phyloP scores from a whole-genome alignment of 2,113 vertebrate genomes.

The Dipodomys stephensi region DNA sequence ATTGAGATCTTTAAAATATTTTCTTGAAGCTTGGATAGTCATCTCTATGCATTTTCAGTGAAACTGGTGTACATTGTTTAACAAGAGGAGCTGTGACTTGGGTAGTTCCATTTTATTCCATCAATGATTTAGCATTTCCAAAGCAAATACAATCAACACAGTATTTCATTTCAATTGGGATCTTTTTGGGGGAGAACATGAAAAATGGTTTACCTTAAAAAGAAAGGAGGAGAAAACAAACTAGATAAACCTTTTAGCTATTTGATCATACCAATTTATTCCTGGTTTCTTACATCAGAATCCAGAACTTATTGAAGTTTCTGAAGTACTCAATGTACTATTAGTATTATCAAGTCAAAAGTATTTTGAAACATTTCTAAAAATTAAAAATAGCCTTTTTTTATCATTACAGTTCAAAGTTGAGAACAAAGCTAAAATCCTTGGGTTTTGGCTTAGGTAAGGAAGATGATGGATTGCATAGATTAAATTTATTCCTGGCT shows the following conservation, averaged over 20 bases:
- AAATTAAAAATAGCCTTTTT: background rate
- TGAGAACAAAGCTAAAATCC: constrained; percentile 61
- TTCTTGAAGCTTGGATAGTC: background rate
- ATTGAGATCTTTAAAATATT: background rate
- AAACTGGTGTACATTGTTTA: constrained; percentile 16
- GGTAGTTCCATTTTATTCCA: constrained; percentile 34
- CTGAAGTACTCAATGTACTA: background rate
- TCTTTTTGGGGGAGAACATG: constrained; percentile 35
- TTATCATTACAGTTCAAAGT: background rate
- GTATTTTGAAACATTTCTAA: constrained; percentile 36
- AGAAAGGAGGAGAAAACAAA: background rate
- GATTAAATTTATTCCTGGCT: constrained; percentile 78
- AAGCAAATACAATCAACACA: background rate
- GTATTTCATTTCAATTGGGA: background rate
- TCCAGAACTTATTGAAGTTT: constrained; percentile 19
- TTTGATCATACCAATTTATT: constrained; percentile 24
- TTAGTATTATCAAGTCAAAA: constrained; percentile 13
- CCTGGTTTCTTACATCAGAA: constrained; percentile 47
- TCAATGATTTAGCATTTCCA: background rate
- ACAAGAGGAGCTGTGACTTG: background rate
- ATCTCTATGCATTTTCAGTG: background rate
- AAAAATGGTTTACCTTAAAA: constrained; percentile 43
- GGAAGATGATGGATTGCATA: constrained; percentile 44
- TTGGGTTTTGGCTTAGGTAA: constrained; percentile 57
- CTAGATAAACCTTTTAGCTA: background rate